A percentile compares a stretch with the other conserved stretches of the same genome.
phyloP scores from a whole-genome alignment of 2,113 vertebrate species.

The Corythornis cristatus region DNA sequence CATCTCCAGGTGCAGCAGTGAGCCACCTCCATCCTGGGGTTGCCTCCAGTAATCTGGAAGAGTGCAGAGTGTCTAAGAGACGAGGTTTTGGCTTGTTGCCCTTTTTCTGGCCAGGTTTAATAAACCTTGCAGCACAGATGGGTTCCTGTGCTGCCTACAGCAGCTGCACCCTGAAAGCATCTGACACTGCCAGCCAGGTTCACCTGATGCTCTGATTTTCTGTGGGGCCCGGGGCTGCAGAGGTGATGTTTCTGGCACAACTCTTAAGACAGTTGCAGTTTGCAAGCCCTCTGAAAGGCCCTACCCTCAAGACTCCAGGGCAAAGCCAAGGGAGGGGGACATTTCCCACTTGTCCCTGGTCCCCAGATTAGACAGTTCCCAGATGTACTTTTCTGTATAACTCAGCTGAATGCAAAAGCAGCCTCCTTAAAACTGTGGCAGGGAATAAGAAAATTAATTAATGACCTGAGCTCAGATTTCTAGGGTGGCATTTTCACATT shows the following conservation, averaged over 20 bases:
- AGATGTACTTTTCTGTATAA: not conserved
- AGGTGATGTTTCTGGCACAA: not conserved
- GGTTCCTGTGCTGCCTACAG: not conserved
- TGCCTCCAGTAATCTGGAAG: fast-evolving
- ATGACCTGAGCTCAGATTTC: not conserved
- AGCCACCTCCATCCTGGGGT: not conserved
- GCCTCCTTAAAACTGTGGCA: not conserved
- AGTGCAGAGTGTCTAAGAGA: not conserved
- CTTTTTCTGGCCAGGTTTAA: not conserved
- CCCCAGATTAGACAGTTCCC: not conserved
- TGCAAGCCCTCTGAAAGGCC: not conserved
- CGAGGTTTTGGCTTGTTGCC: not conserved
- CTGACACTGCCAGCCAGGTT: not conserved
- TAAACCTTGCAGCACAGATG: not conserved
- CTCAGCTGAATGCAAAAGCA: not conserved
- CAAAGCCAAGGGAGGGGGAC: not conserved
- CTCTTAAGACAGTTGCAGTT: not conserved
- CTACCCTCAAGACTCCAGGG: not conserved
- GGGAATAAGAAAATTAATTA: not conserved
- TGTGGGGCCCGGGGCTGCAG: not conserved
- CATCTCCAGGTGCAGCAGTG: not conserved
- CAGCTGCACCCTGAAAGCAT: not conserved
- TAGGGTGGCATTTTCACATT: fast-evolving
- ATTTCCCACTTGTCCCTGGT: not conserved
- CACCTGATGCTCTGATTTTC: not conserved